A percentile compares a stretch with the other conserved stretches of the same genome.
These are phyloP conservation scores for Corvus moneduloides DNA, from an alignment of 2,113 vertebrate genomes.

Conservation along the genomic window DNA sequence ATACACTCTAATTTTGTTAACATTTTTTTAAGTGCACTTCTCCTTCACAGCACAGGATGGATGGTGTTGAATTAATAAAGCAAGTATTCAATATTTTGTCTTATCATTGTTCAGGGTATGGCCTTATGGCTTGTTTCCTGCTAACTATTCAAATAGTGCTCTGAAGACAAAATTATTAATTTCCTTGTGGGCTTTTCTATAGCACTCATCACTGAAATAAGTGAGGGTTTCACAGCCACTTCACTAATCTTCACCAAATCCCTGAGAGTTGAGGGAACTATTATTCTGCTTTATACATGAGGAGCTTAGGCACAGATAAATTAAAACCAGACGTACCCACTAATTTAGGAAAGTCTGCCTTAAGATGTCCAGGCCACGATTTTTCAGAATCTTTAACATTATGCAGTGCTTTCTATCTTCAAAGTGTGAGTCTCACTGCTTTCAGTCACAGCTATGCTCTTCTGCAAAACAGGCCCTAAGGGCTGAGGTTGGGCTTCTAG, in stretches of 20 bases:
- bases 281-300: constrained; percentile 8
- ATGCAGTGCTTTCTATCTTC: constrained; percentile 7
- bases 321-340: constrained; percentile 15
- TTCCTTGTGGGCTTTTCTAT: constrained; percentile 52
- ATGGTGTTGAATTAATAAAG: constrained; percentile 54
- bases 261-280: neutral
- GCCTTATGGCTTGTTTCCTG: constrained; percentile 56
- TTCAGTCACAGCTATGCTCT: constrained; percentile 10
- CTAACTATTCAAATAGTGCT: constrained; percentile 47
- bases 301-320: constrained; percentile 28
- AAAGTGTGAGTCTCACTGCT: neutral
- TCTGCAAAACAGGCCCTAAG: neutral
- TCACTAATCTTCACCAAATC: constrained; percentile 55
- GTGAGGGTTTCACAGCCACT: constrained; percentile 41
- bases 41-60: constrained; percentile 26
- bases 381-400: constrained; percentile 24
- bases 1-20: constrained; percentile 37
- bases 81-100: constrained; percentile 58
- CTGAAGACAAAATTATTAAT: constrained; percentile 66
- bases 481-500: neutral
- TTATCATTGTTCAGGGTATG: constrained; percentile 44
- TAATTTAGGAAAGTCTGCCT: constrained; percentile 38
- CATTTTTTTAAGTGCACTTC: constrained; percentile 43
- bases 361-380: constrained; percentile 8
- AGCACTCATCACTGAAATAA: constrained; percentile 48